A percentile compares a stretch with the other conserved stretches of the same genome.
phyloP scores from a whole-genome alignment of 2,888 invertebrate genomes.

The Apodemia hepburni region DNA sequence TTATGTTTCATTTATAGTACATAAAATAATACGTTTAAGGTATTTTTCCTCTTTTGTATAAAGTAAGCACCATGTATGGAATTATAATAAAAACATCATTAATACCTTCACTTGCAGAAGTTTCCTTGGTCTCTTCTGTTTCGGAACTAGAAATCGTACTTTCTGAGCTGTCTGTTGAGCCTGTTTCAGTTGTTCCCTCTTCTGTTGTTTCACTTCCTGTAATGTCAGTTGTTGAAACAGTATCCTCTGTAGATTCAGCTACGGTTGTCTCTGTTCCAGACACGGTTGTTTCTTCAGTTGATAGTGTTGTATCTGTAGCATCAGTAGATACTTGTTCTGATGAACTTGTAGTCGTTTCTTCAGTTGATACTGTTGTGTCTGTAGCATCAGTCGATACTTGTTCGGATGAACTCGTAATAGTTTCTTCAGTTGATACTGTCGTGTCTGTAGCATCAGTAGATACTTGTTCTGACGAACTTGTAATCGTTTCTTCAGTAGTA shows the following conservation, averaged over 20 bases:
- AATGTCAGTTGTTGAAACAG: constrained; percentile 10
- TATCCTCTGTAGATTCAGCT: constrained; percentile 11
- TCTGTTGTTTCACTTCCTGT: neutral
- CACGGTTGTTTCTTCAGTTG: neutral
- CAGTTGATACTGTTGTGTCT: neutral
- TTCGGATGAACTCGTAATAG: neutral
- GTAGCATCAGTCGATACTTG: neutral
- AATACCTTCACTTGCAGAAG: neutral
- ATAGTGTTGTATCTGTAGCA: constrained; percentile 15
- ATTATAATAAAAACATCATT: too few species aligned
- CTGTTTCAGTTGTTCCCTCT: constrained; percentile 15
- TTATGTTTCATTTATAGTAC: too few species aligned
- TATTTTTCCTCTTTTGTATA: too few species aligned
- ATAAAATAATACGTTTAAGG: too few species aligned
- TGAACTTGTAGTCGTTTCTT: neutral
- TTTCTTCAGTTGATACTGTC: constrained; percentile 2
- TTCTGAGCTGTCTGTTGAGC: constrained; percentile 25
- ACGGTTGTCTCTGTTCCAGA: constrained; percentile 17
- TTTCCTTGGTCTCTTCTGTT: constrained; percentile 19
- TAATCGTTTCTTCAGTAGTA: neutral
- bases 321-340: neutral
- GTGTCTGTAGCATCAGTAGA: neutral
- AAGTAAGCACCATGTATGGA: too few species aligned
- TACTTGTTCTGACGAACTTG: neutral
- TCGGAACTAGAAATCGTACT: constrained; percentile 19